Base-by-base conservation (phyloP, 2,113 vertebrate species). In the Plestiodon gilberti region DNA sequence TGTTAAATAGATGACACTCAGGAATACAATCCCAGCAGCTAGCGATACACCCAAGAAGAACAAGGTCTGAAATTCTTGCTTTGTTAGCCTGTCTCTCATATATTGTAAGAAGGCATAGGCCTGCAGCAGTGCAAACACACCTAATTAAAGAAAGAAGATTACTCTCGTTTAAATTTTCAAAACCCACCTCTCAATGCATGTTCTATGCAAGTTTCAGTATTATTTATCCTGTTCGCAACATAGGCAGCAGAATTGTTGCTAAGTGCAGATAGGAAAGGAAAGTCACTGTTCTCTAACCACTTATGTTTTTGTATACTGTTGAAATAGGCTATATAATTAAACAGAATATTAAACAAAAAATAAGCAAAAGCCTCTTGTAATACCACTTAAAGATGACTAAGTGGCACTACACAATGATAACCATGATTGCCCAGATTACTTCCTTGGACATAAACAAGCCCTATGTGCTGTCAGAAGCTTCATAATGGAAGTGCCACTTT, bases 1-100 rank as follows among this genome's bases (percentile, higher is more conserved):
- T 7, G 98, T 99, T 94, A 99, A 96, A 95, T 99, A 99, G 95
- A 99, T 98, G 89, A 99, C 98, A 1, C 98, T 98, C 90, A 99
- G 96, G 94, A 98, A 99, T 81, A 99, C 98, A 67, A 97, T 92
- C 57, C 98, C 97, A 67, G 98, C 98, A 85, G 98, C 98, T 4
- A 98, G 94, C 17, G 98, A 98, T 40, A 99, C 98, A 9, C 98
- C 98, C 90, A 99, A 95, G 94, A 98, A 98, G 97, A 99, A 99
- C 48, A 99, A 96, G 0, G 98, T 98, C 96, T 99, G 98, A 93
- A 99, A 99, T 93, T 99, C 98, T 89, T 99, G 98, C 89, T 97
- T 97, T 90, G 98, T 99, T 90, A 99, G 94, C 89, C 97, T 95
- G 93, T 99, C 98, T 96, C 98, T 97, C 94, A 99, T 95, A 95